Percentiles rank a stretch among this genome's conserved stretches.
Conservation (phyloP, 2,888 invertebrate genomes). For the Amblyjoppa proteus region DNA sequence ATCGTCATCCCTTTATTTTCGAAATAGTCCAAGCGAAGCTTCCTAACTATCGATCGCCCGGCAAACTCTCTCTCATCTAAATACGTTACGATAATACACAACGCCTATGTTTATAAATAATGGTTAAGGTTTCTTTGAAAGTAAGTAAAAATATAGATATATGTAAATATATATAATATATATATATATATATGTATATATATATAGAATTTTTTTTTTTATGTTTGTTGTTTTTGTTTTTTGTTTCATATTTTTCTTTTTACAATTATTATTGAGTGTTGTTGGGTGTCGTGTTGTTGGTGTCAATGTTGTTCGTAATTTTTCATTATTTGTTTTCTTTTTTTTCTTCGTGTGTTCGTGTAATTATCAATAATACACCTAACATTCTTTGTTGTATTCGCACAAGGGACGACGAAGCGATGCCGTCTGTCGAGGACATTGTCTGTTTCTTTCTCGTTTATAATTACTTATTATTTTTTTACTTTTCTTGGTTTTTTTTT, state of each 20-base stretch:
- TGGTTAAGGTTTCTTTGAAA: conserved; percentile 80
- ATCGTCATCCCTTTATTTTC: neutral
- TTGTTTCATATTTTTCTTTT: conserved; percentile 65
- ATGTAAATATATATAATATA: conserved; percentile 75
- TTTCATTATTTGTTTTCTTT: conserved; percentile 53
- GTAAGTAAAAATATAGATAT: conserved; percentile 82
- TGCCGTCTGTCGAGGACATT: conserved; percentile 41
- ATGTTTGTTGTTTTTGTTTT: conserved; percentile 60
- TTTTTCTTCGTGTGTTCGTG: conserved; percentile 56
- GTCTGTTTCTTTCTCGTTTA: neutral
- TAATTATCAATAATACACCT: conserved; percentile 61
- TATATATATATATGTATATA: conserved; percentile 72
- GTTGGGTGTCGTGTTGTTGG: conserved; percentile 53
- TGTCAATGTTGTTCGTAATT: conserved; percentile 38
- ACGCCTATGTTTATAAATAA: conserved; percentile 75
- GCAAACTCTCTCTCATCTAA: conserved; percentile 29
- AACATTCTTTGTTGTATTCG: conserved; percentile 62
- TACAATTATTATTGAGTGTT: conserved; percentile 70
- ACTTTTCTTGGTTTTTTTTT: conserved; percentile 1
- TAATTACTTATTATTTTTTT: conserved; percentile 20
- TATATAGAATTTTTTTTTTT: conserved; percentile 69
- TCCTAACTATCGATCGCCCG: conserved; percentile 8
- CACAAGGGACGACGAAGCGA: conserved; percentile 68
- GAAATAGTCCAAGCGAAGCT: conserved; percentile 18
- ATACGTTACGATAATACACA: conserved; percentile 52